phyloP scores from a whole-genome alignment of 2,113 vertebrate genomes.

The Nibea albiflora region DNA sequence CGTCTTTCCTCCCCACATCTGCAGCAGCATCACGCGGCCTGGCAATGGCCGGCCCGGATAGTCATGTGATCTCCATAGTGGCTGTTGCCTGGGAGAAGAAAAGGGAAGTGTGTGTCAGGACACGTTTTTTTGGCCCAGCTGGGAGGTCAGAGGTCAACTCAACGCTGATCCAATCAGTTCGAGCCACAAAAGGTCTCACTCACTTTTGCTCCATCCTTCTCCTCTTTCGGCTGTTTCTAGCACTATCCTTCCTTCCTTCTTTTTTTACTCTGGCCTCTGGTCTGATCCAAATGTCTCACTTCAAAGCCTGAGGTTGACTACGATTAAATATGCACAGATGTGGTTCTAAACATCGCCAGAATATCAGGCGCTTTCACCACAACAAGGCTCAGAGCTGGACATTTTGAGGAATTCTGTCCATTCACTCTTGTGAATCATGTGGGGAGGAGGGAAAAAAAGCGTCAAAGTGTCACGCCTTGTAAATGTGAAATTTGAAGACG shows the following conservation, averaged over 20 bases:
- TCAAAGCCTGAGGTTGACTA: conserved; percentile 27
- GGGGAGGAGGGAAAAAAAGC: not conserved
- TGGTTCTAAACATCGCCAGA: conserved; percentile 53
- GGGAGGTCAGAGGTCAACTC: conserved; percentile 74
- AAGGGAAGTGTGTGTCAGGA: conserved; percentile 78
- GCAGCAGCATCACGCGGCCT: conserved; percentile 81
- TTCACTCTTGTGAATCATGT: not conserved
- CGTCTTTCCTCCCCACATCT: conserved; percentile 76
- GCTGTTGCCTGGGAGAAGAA: conserved; percentile 71
- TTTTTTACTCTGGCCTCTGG: conserved; percentile 50
- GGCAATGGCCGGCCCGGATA: conserved; percentile 52
- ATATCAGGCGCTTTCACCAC: conserved; percentile 49
- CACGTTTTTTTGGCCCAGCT: conserved; percentile 68
- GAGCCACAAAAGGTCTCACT: conserved; percentile 45
- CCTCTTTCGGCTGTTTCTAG: conserved; percentile 15
- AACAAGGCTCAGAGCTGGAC: conserved; percentile 47
- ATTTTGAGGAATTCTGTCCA: conserved; percentile 24
- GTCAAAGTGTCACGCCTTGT: not conserved
- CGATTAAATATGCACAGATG: conserved; percentile 39
- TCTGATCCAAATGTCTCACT: conserved; percentile 47
- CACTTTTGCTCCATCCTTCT: conserved; percentile 35
- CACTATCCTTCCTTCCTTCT: conserved; percentile 25
- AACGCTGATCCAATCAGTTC: conserved; percentile 71
- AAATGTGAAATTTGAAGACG: conserved; percentile 21
- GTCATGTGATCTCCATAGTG: conserved; percentile 79